These are phyloP conservation scores for Eupristina koningsbergeri DNA, from an alignment of 1,140 invertebrate genomes.

Conservation along the genomic window DNA sequence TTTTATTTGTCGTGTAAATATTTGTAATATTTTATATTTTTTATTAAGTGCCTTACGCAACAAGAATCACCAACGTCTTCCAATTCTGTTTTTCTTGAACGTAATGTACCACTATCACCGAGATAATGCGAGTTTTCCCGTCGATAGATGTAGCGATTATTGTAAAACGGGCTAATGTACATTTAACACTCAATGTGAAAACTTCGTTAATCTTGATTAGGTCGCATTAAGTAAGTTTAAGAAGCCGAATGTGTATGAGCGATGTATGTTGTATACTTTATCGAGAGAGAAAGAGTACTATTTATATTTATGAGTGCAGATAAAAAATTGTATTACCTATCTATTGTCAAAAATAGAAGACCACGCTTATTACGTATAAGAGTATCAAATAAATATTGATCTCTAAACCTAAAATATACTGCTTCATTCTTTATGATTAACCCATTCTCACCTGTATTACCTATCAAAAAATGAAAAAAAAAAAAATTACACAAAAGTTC, in stretches of 20 bases:
- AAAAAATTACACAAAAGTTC: too few species aligned
- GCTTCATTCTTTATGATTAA: conserved; percentile 31
- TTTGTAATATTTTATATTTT: conserved; percentile 55
- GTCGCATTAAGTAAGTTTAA: conserved; percentile 55
- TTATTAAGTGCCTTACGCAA: conserved; percentile 73
- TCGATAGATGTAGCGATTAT: background rate
- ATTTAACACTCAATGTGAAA: background rate
- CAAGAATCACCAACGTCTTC: conserved; percentile 74
- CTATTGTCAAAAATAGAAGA: conserved; percentile 68
- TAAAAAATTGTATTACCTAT: conserved; percentile 67
- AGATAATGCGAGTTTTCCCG: conserved; percentile 33
- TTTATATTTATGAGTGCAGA: conserved; percentile 71
- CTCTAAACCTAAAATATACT: conserved; percentile 59
- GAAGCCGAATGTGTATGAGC: conserved; percentile 50
- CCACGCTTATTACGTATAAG: conserved; percentile 70
- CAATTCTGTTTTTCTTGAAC: conserved; percentile 67
- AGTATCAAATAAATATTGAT: conserved; percentile 73
- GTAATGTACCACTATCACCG: conserved; percentile 45
- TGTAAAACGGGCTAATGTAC: conserved; percentile 11
- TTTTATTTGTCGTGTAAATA: conserved; percentile 58
- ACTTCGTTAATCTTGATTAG: conserved; percentile 39
- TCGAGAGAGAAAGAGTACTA: conserved; percentile 60
- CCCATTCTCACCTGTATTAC: background rate
- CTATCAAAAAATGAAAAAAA: background rate
- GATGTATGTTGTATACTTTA: conserved; percentile 55